Conservation (phyloP, 2,113 vertebrate species). For the Ursus arctos region DNA sequence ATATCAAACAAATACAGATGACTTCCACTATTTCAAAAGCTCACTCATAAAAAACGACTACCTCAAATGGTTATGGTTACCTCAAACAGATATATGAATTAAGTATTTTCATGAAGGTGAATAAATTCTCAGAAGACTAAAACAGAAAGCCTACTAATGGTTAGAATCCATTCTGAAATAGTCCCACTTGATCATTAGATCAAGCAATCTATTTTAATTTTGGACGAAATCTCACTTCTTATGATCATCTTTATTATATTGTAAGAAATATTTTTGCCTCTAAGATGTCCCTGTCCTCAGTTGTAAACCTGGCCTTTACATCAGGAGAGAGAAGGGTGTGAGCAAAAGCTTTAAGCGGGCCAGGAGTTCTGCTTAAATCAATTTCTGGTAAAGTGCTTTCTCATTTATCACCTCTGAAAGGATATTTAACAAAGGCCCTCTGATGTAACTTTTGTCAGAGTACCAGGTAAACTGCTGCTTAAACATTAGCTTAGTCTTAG, state of each 20-base stretch:
- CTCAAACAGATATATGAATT: background rate
- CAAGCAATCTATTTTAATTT: conserved; percentile 35
- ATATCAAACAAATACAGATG: conserved; percentile 44
- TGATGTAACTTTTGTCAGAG: conserved; percentile 60
- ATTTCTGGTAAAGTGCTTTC: conserved; percentile 68
- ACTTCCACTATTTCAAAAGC: background rate
- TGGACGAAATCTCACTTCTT: background rate
- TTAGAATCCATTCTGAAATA: background rate
- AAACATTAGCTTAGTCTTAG: conserved; percentile 30
- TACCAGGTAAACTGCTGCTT: conserved; percentile 51
- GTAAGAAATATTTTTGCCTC: conserved; percentile 48
- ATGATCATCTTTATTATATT: background rate
- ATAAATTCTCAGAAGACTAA: background rate
- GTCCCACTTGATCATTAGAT: background rate
- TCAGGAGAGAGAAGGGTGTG: conserved; percentile 23
- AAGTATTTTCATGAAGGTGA: background rate
- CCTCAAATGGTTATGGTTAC: background rate
- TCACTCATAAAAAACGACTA: background rate
- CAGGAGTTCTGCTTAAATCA: conserved; percentile 57
- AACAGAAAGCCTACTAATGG: background rate
- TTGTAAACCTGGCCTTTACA: conserved; percentile 49
- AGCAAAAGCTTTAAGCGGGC: conserved; percentile 33
- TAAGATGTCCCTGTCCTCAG: background rate
- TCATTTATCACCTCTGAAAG: conserved; percentile 62
- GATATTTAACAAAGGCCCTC: conserved; percentile 55